These are phyloP conservation scores for Sweltsa coloradensis DNA, from an alignment of 1,140 invertebrate genomes.

Conservation along the genomic window DNA sequence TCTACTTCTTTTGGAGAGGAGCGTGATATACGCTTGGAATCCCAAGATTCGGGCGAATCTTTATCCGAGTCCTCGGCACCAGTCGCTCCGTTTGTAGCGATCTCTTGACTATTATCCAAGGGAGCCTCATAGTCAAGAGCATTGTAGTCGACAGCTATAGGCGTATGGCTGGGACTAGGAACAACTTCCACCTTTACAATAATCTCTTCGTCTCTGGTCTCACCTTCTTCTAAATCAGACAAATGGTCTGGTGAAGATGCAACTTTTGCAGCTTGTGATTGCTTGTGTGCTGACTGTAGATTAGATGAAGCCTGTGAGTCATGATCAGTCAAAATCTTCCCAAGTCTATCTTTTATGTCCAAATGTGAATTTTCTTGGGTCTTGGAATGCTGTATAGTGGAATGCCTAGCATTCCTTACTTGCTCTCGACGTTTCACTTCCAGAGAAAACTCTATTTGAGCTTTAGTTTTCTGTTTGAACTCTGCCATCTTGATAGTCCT, in stretches of 20 bases:
- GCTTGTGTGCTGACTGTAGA: constrained; percentile 20
- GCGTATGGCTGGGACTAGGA: not conserved
- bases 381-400: constrained; percentile 26
- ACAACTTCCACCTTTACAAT: not conserved
- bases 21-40: too few relatives aligned
- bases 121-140: constrained; percentile 17
- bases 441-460: constrained; percentile 46
- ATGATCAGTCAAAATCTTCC: not conserved
- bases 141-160: constrained; percentile 13
- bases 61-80: too few relatives aligned
- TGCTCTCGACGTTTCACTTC: constrained; percentile 45
- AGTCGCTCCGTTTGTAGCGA: too few relatives aligned
- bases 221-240: constrained; percentile 18
- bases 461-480: constrained; percentile 47
- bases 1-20: too few relatives aligned
- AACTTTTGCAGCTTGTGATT: constrained; percentile 15
- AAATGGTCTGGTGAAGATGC: not conserved
- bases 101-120: too few relatives aligned
- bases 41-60: too few relatives aligned
- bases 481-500: constrained; percentile 61
- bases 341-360: constrained; percentile 17
- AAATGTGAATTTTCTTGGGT: constrained; percentile 22
- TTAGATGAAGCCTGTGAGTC: constrained; percentile 6
- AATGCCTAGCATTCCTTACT: constrained; percentile 39
- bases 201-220: constrained; percentile 9